Conservation (phyloP, 1,140 invertebrate species). For the Polyergus mexicanus region DNA sequence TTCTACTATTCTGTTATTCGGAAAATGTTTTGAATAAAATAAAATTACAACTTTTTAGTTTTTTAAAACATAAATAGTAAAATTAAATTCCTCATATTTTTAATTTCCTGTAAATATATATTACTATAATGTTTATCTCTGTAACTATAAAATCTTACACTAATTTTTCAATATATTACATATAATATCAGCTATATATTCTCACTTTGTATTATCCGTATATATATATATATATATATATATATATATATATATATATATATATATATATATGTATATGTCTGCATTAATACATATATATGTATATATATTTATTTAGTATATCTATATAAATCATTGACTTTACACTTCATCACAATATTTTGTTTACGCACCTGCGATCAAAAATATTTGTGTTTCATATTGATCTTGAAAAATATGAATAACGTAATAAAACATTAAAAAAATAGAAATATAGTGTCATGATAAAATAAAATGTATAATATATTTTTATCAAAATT, state of each 20-base stretch:
- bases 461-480: conserved; percentile 1
- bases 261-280: conserved; percentile 2
- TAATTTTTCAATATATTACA: conserved; percentile 17
- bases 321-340: conserved; percentile 48
- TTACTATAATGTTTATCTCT: conserved; percentile 1
- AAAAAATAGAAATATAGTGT: not conserved
- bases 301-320: conserved; percentile 8
- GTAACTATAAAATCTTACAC: conserved; percentile 34
- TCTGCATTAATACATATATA: not conserved
- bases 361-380: conserved; percentile 9
- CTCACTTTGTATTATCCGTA: conserved; percentile 53
- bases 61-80: not conserved
- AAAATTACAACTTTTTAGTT: conserved; percentile 11
- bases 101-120: not conserved
- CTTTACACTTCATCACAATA: conserved; percentile 59
- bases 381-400: conserved; percentile 24
- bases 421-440: not conserved
- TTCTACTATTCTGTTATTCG: not conserved
- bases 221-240: not conserved
- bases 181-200: conserved; percentile 34
- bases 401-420: conserved; percentile 1
- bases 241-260: not conserved
- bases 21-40: not conserved
- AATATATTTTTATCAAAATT: not conserved
- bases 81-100: not conserved